phyloP scores from a whole-genome alignment of 2,113 vertebrate genomes.

The Daphoenositta chrysoptera region DNA sequence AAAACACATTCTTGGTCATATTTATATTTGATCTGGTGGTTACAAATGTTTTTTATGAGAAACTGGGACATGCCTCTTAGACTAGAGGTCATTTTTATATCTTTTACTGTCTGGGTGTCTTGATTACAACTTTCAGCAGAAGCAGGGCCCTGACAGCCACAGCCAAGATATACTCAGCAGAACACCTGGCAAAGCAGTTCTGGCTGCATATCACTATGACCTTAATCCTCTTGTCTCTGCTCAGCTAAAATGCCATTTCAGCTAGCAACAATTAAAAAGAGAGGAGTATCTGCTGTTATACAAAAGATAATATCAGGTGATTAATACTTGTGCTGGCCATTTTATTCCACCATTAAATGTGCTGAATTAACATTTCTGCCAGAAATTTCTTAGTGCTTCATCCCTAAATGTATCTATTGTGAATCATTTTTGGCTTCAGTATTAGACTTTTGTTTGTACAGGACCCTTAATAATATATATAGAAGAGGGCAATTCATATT shows the following conservation, averaged over 20 bases:
- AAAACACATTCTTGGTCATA: not conserved
- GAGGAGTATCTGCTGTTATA: not conserved
- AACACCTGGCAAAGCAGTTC: not conserved
- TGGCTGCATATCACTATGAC: not conserved
- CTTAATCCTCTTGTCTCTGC: not conserved
- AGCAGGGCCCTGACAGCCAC: not conserved
- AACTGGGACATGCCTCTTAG: not conserved
- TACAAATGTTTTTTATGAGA: not conserved
- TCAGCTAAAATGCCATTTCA: not conserved
- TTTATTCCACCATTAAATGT: slow-evolving; percentile 7
- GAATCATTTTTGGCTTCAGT: not conserved
- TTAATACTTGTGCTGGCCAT: not conserved
- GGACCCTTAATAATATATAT: not conserved
- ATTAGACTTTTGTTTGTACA: not conserved
- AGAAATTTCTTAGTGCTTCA: not conserved
- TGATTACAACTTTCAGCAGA: not conserved
- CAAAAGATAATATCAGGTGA: not conserved
- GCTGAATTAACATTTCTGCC: slow-evolving; percentile 40
- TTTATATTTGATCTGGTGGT: not conserved
- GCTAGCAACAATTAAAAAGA: not conserved
- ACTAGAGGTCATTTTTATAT: not conserved
- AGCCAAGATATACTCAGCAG: not conserved
- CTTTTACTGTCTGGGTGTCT: not conserved
- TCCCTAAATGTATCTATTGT: not conserved
- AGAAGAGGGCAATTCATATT: not conserved